Conservation (phyloP, 2,797 vertebrate genomes). For the Morelia viridis region DNA sequence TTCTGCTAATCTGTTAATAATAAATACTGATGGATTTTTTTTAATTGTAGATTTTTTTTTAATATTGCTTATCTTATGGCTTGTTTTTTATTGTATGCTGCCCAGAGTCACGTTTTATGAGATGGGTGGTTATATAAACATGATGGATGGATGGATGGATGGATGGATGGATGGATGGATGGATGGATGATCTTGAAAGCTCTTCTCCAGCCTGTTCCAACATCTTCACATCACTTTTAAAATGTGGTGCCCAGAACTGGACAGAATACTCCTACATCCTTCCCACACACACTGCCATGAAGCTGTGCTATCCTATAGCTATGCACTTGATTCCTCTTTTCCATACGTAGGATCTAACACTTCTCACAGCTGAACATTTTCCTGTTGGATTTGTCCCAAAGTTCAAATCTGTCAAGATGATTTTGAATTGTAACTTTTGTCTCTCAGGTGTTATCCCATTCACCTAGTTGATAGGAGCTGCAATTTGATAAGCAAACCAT, state of each 20-base stretch:
- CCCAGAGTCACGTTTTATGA: background rate
- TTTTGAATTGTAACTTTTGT: background rate
- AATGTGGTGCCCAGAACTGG: no score
- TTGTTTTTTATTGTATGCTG: background rate
- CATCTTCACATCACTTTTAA: background rate
- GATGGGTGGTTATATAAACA: background rate
- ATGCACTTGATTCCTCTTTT: background rate
- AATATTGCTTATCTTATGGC: background rate
- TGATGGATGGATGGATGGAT: background rate
- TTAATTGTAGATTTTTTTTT: background rate
- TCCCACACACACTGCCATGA: background rate
- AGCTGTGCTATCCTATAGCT: background rate
- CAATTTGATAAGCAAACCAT: background rate
- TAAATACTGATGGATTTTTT: background rate
- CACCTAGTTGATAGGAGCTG: background rate
- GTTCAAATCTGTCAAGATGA: background rate
- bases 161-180: background rate
- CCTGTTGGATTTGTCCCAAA: background rate
- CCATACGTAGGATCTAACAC: background rate
- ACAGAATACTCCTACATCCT: background rate
- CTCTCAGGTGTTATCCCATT: background rate
- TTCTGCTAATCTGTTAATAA: background rate
- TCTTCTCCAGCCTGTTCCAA: background rate
- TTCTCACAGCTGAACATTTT: background rate
- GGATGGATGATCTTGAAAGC: background rate